Evolutionary conservation across 1,140 invertebrate species (phyloP).

Genomic region (Calliphora vicina): DNA sequence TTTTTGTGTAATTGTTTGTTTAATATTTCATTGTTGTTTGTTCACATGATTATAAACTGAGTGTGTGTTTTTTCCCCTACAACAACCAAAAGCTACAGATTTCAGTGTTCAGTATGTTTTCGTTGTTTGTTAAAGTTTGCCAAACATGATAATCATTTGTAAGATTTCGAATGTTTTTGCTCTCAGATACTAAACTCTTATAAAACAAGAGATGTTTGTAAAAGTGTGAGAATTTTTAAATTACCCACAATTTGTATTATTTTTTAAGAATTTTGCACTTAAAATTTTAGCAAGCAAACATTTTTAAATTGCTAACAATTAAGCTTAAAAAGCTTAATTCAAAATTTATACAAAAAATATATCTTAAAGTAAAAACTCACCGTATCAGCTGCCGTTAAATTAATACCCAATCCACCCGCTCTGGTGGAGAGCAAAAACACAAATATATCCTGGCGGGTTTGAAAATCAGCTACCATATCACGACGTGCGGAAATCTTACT

Average conservation of each 20-base stretch:
- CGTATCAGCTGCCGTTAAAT: slow-evolving; percentile 97
- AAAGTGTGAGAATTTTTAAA: background rate
- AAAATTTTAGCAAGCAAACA: too few species aligned
- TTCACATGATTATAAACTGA: background rate
- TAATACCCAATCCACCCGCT: slow-evolving; percentile 97
- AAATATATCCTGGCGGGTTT: slow-evolving; percentile 90
- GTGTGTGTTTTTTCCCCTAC: background rate
- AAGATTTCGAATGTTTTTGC: background rate
- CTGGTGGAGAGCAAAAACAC: slow-evolving; percentile 95
- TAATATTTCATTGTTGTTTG: background rate
- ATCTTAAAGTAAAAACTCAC: slow-evolving; percentile 74
- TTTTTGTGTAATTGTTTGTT: background rate
- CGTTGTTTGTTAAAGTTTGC: background rate
- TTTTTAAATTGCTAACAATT: too few species aligned
- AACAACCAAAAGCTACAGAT: background rate
- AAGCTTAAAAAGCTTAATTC: too few species aligned
- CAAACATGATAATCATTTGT: background rate
- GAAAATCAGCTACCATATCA: slow-evolving; percentile 94
- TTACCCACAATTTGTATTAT: background rate
- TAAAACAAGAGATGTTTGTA: too few species aligned
- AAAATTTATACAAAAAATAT: background rate
- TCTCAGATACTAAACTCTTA: background rate
- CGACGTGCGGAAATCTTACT: slow-evolving; percentile 91
- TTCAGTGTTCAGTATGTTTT: background rate
- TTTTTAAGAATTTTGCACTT: too few species aligned